Evolutionary conservation across 2,113 vertebrate species (phyloP), one percentile per base, ranked within the genome.

Genomic region (Embiotoca jacksoni): DNA sequence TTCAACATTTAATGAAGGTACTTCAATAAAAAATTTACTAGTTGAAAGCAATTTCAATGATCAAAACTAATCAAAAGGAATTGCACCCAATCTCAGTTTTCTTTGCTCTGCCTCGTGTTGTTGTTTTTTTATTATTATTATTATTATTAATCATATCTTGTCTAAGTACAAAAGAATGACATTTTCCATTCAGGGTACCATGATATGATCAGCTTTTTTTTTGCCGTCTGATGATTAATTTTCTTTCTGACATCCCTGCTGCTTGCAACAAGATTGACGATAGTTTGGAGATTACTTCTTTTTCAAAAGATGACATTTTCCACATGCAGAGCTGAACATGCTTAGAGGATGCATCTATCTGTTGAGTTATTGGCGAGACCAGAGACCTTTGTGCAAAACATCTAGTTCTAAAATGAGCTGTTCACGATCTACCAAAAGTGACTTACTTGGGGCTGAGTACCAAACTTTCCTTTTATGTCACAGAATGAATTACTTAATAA

Each of bases 171-270:
- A n/a, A 47, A 33, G 5, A n/a, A 6, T 7, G 41, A 44, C 41
- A 44, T 61, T 80, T 36, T n/a, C 65, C 61, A 60, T 65, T 32
- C 49, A 32, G 31, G 54, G 31, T 46, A 16, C 15, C 35, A 13
- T 8, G 55, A 44, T 37, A 7, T 36, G 14, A 66, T 60, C 14
- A 16, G 56, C 53, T 61, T 16, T 46, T 32, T 74, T 69, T 75
- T 36, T 41, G 30, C 41, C 7, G 52, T 56, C 32, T 33, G 53
- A 41, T 41, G 67, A 54, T 49, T 78, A 1, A 50, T 64, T 73
- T 71, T 66, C 41, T 57, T 23, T 37, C 57, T 64, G 44, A 55
- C 57, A 55, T 39, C 49, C 6, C 16, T n/a, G 52, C 63, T 68
- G 30, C 52, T 23, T 6, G 49, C 7, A 23, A 62, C 54, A 63